Percentiles rank a stretch among this genome's conserved stretches.
These are phyloP conservation scores for Papilio polytes DNA, from an alignment of 1,140 invertebrate genomes.

Conservation along the genomic window DNA sequence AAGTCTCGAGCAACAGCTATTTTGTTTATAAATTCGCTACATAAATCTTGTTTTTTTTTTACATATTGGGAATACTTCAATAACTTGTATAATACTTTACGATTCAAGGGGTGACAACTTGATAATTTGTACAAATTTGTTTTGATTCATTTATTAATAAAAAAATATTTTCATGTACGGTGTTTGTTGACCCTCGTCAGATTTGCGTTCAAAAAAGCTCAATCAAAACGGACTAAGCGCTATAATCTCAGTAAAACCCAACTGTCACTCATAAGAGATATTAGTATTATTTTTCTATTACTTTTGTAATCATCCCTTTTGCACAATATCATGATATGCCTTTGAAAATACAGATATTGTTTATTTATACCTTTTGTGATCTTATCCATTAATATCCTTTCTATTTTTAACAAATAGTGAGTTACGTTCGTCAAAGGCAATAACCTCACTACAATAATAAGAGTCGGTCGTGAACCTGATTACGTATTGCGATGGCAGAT, in stretches of 20 bases:
- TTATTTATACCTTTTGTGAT: neutral
- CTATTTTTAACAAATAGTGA: slow-evolving; percentile 21
- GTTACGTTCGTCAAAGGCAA: slow-evolving; percentile 18
- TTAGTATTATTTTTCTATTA: neutral
- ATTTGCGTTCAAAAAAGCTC: neutral
- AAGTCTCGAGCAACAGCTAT: no score
- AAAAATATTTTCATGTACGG: neutral
- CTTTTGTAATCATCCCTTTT: neutral
- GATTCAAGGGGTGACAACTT: neutral
- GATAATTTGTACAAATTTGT: neutral
- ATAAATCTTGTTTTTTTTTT: neutral
- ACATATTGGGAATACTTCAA: no score
- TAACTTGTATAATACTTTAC: neutral
- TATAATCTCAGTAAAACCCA: neutral
- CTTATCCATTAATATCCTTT: neutral
- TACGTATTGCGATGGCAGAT: slow-evolving; percentile 26
- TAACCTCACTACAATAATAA: slow-evolving; percentile 36
- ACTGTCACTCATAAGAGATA: slow-evolving; percentile 2
- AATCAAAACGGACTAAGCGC: neutral
- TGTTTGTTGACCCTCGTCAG: neutral
- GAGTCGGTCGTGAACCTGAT: slow-evolving; percentile 27
- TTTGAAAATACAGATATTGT: neutral
- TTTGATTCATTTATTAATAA: neutral
- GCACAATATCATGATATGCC: neutral
- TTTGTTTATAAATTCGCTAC: neutral